Evolutionary conservation across 2,888 invertebrate species (phyloP).

Genomic region (Tupiocoris notatus): DNA sequence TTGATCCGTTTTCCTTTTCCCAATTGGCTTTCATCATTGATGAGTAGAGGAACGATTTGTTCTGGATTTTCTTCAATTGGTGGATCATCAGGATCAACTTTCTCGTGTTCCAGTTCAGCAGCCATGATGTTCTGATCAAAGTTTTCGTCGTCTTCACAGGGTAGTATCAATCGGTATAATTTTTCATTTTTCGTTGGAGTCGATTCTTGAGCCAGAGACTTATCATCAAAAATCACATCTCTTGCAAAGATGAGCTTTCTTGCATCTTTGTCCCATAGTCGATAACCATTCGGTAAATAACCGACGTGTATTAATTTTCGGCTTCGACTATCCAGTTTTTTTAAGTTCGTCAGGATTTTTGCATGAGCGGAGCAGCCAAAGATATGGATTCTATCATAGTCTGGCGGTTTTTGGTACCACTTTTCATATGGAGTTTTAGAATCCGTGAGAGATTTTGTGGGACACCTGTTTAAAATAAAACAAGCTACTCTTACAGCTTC

Average conservation of each 20-base stretch:
- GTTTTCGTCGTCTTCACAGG: too few relatives aligned
- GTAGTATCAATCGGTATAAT: too few relatives aligned
- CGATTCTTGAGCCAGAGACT: too few relatives aligned
- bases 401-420: slow-evolving; percentile 22
- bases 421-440: slow-evolving; percentile 28
- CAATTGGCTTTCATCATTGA: too few relatives aligned
- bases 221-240: background rate
- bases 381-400: slow-evolving; percentile 17
- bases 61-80: too few relatives aligned
- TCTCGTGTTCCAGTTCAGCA: too few relatives aligned
- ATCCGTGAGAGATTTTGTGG: slow-evolving; percentile 11
- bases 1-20: too few relatives aligned
- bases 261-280: too few relatives aligned
- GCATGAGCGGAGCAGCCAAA: slow-evolving; percentile 30
- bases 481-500: slow-evolving; percentile 19
- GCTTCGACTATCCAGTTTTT: slow-evolving; percentile 18
- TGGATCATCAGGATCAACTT: too few relatives aligned
- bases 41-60: too few relatives aligned
- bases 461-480: slow-evolving; percentile 21
- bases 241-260: background rate
- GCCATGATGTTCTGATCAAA: too few relatives aligned
- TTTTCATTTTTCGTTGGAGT: too few relatives aligned
- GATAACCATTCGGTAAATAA: slow-evolving; percentile 9
- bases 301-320: slow-evolving; percentile 13
- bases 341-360: slow-evolving; percentile 18